phyloP scores from a whole-genome alignment of 2,113 vertebrate genomes.

The Peromyscus californicus region DNA sequence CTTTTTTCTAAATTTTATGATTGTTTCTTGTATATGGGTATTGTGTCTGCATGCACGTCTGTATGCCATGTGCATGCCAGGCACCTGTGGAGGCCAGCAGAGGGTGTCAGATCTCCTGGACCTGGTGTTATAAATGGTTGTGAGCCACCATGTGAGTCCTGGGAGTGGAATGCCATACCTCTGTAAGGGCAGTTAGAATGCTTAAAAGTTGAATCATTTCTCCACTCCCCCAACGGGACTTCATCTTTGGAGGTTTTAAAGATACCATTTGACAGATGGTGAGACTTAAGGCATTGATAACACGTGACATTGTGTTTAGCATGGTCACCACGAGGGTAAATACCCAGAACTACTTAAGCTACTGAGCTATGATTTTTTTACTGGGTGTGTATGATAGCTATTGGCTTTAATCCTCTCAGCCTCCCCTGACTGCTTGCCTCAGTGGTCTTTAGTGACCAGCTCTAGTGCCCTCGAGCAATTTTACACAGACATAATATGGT shows the following conservation, averaged over 20 bases:
- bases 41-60: neutral
- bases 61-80: neutral
- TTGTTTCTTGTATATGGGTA: neutral
- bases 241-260: neutral
- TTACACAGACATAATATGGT: fast-evolving
- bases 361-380: neutral
- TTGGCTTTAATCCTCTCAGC: neutral
- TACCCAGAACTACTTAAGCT: neutral
- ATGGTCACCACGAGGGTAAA: fast-evolving
- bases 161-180: neutral
- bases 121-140: neutral
- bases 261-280: neutral
- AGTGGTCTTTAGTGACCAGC: neutral
- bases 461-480: neutral
- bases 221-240: too few relatives aligned
- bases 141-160: neutral
- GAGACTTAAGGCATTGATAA: neutral
- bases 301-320: neutral
- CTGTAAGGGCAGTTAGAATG: neutral
- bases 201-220: neutral
- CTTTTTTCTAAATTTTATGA: neutral
- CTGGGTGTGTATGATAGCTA: too few relatives aligned
- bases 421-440: neutral
- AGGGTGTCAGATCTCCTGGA: neutral
- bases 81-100: neutral